Conservation (phyloP, 2,797 vertebrate species). For the Malacoctenus gilli region DNA sequence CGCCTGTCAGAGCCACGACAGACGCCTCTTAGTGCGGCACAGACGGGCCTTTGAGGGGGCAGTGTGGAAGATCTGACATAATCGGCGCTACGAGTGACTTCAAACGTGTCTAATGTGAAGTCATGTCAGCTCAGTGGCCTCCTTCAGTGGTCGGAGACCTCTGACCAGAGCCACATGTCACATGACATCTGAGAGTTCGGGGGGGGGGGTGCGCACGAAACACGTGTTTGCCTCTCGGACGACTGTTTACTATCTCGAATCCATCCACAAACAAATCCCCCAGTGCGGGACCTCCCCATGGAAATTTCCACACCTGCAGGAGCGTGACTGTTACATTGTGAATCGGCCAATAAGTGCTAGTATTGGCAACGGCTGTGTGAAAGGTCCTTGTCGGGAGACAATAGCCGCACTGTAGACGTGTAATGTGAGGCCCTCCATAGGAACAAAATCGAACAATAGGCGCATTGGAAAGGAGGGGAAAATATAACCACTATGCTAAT, state of each 20-base stretch:
- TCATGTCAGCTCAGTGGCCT: constrained; percentile 5
- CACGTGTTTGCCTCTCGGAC: constrained; percentile 2
- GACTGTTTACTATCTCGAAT: constrained; percentile 15
- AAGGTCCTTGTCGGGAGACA: constrained; percentile 75
- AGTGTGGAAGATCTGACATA: background rate
- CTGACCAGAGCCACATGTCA: background rate
- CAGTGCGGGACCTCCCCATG: constrained; percentile 16
- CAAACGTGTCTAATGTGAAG: constrained; percentile 15
- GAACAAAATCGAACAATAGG: constrained; percentile 73
- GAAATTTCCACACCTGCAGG: constrained; percentile 71
- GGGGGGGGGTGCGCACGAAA: constrained; percentile 2
- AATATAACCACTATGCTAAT: constrained; percentile 62
- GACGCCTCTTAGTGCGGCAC: background rate
- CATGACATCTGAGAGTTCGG: constrained; percentile 42
- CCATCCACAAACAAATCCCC: background rate
- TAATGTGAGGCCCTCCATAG: constrained; percentile 74
- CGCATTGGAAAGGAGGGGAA: constrained; percentile 56
- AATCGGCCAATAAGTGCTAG: constrained; percentile 64
- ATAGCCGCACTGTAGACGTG: constrained; percentile 76
- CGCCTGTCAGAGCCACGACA: constrained; percentile 6
- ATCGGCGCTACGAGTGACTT: background rate
- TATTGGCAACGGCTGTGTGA: constrained; percentile 65
- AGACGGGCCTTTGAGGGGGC: constrained; percentile 2
- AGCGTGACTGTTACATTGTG: constrained; percentile 38
- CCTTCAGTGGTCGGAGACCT: constrained; percentile 3